Evolutionary conservation across 2,888 invertebrate genomes (phyloP).

Genomic region (Quadroppia sp.): DNA sequence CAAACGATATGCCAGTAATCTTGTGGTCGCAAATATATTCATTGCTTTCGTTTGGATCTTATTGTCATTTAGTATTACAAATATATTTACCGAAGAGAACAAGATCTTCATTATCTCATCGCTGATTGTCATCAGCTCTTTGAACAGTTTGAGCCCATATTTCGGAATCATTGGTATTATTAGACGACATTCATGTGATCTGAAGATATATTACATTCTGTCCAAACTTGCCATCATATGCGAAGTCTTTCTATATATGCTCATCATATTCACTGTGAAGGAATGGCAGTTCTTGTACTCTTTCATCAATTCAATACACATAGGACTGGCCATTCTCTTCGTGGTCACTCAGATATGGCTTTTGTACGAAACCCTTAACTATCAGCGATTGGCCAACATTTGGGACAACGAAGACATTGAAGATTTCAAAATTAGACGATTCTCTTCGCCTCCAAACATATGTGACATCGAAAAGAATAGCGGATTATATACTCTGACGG

Average conservation of each 20-base stretch:
- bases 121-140: background rate
- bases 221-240: background rate
- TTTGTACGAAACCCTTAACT: constrained; percentile 5
- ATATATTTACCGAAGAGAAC: background rate
- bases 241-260: constrained; percentile 1
- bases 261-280: background rate
- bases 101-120: background rate
- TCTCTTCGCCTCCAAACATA: background rate
- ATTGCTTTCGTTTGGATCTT: background rate
- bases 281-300: background rate
- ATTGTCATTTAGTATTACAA: background rate
- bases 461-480: constrained; percentile 3
- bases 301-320: background rate
- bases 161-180: constrained; percentile 22
- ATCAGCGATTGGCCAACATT: background rate
- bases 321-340: background rate
- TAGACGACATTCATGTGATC: background rate
- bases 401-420: background rate
- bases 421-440: background rate
- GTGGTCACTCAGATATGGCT: constrained; percentile 25
- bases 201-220: background rate
- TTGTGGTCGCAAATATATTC: constrained; percentile 22
- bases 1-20: constrained; percentile 24
- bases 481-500: constrained; percentile 9
- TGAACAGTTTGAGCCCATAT: background rate